Evolutionary conservation across 2,113 vertebrate species (phyloP).

Genomic region (Clinocottus analis): DNA sequence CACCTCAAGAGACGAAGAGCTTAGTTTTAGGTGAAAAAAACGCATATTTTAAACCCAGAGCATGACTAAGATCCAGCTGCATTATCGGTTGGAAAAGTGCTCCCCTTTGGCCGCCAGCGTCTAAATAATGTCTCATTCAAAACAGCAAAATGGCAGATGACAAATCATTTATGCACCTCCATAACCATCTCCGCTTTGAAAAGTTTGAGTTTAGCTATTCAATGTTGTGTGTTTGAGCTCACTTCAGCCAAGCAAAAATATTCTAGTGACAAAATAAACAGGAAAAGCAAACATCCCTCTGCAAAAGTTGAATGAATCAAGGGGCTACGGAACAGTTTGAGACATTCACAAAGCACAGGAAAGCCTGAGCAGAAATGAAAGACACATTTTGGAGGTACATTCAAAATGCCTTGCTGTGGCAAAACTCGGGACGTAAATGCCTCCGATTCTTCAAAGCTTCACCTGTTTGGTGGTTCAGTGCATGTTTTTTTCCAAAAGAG

Average conservation of each 20-base stretch:
- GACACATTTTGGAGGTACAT: slow-evolving; percentile 41
- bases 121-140: not conserved
- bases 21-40: slow-evolving; percentile 22
- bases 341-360: slow-evolving; percentile 5
- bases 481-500: slow-evolving; percentile 52
- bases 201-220: slow-evolving; percentile 5
- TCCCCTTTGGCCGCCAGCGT: slow-evolving; percentile 8
- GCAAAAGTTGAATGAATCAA: slow-evolving; percentile 24
- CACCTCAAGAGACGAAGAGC: slow-evolving; percentile 32
- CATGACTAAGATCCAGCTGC: slow-evolving; percentile 36
- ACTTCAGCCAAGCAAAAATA: slow-evolving; percentile 6
- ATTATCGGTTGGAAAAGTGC: slow-evolving; percentile 31
- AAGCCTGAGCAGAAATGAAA: slow-evolving; percentile 10
- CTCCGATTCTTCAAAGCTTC: slow-evolving; percentile 55
- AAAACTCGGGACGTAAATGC: slow-evolving; percentile 41
- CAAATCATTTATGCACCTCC: not conserved
- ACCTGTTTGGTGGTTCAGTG: slow-evolving; percentile 55
- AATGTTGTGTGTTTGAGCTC: slow-evolving; percentile 1
- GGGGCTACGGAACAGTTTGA: slow-evolving; percentile 2
- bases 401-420: slow-evolving; percentile 23
- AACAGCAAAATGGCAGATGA: not conserved
- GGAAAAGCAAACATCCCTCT: slow-evolving; percentile 4
- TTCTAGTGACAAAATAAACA: slow-evolving; percentile 19
- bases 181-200: slow-evolving; percentile 7
- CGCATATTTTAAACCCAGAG: slow-evolving; percentile 36